Conservation (phyloP, 2,113 vertebrate species). For the Protomyctophum bolini region DNA sequence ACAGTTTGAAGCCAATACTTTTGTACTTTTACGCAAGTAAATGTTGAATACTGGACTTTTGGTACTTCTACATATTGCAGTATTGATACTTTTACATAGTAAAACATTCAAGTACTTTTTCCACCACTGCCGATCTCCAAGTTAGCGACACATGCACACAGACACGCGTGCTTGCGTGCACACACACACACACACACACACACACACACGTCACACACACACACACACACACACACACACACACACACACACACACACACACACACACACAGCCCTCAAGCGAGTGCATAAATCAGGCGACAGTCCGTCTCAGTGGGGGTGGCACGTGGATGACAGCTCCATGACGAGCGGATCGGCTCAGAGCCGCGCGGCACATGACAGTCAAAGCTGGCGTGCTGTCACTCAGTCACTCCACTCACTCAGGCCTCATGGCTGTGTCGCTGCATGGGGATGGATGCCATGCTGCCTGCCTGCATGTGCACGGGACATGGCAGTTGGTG, state of each 20-base stretch:
- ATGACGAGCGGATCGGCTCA: conserved; percentile 51
- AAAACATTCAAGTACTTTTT: no score
- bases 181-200: not conserved
- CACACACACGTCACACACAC: not conserved
- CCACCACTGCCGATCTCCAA: no score
- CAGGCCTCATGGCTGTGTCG: conserved; percentile 2
- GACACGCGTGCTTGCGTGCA: no score
- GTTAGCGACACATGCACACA: not conserved
- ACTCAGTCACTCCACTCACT: conserved; percentile 31
- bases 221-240: conserved; percentile 9
- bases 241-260: conserved; percentile 5
- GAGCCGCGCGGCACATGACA: conserved; percentile 53
- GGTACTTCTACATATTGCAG: no score
- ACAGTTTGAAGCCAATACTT: no score
- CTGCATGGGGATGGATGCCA: not conserved
- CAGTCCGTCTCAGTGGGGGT: conserved; percentile 14
- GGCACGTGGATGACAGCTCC: conserved; percentile 49
- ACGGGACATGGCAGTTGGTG: conserved; percentile 55
- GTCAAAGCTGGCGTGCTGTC: conserved; percentile 57
- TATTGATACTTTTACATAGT: no score
- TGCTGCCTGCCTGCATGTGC: conserved; percentile 29
- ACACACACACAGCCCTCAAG: not conserved
- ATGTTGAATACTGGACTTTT: no score
- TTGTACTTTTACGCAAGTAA: no score
- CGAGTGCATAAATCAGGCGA: not conserved